Base-by-base conservation (phyloP, 2,797 vertebrate species). In the Chiroxiphia lanceolata region DNA sequence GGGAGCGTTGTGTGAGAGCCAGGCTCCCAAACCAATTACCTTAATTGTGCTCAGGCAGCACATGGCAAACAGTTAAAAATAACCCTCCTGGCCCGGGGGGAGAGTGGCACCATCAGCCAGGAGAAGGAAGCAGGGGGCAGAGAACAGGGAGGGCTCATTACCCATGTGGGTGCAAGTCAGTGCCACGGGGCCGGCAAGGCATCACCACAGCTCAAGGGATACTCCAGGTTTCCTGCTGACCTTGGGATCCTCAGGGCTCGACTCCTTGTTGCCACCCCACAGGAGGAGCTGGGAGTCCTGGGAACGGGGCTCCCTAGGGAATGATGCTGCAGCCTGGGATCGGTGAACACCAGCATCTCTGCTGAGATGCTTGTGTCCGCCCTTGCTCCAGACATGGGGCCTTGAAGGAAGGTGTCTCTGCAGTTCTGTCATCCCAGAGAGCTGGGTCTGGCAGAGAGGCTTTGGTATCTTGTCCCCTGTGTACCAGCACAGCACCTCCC, bases 21-120 rank as follows among this genome's bases (percentile, higher is more conserved):
- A 93, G 95, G 93, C 91, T 97, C 96, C 96, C 97, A 96, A 96
- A 97, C 97, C 97, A 97, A 97, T 97, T 97, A 97, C 90, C 93
- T 95, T 97, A 97, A 97, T 97, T 97, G 96, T 94, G 93, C 95
- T 96, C 94, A 91, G 92, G 82, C 87, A 92, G 95, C 97, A 97
- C 96, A 96, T 90, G 96, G 96, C 93, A 83, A 96, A 90, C 68
- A 79, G 94, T 96, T 97, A 97, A 97, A 97, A 97, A 97, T 97
- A 97, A 96, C 97, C 95, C 88, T 89, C 93, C 88, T 34, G 75
- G 96, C 94, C 97, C 51, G 12, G 87, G 95, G 96, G 94, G 63
- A 97, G 82, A 80, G 69, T 87, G 93, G 94, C 80, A 95, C 95
- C 68, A 47, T 91, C 89, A 96, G 47, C 59, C 72, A 59, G 74